Conservation (phyloP, 2,888 invertebrate species). For the Megaustenia siamemsis region DNA sequence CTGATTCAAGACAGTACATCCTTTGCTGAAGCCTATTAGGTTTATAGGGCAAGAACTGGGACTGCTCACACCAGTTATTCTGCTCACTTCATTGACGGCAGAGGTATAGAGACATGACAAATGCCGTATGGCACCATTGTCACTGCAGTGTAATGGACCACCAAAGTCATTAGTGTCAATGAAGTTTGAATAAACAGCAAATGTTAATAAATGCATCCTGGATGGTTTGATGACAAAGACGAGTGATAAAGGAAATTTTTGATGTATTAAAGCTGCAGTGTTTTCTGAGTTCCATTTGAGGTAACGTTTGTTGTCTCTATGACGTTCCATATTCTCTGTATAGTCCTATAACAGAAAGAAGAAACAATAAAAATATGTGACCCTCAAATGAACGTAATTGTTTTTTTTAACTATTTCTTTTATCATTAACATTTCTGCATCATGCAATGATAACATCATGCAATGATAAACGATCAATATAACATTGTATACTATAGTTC, state of each 20-base stretch:
- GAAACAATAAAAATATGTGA: too few relatives aligned
- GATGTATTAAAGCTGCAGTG: conserved; percentile 86
- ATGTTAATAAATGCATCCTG: conserved; percentile 90
- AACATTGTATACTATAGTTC: too few relatives aligned
- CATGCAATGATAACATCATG: too few relatives aligned
- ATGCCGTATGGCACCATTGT: conserved; percentile 84
- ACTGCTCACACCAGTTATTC: background rate
- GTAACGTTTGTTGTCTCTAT: conserved; percentile 88
- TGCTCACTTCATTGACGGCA: conserved; percentile 48
- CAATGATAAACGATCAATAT: too few relatives aligned
- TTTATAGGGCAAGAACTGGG: conserved; percentile 51
- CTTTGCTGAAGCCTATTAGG: conserved; percentile 94
- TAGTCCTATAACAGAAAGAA: conserved; percentile 85
- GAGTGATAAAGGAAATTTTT: conserved; percentile 84
- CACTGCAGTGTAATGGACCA: conserved; percentile 89
- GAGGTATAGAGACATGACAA: conserved; percentile 83
- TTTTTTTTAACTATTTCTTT: too few relatives aligned
- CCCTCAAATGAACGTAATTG: too few relatives aligned
- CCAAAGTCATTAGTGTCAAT: conserved; percentile 88
- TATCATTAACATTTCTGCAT: too few relatives aligned
- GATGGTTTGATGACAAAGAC: conserved; percentile 78
- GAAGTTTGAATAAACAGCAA: conserved; percentile 93
- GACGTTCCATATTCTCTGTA: conserved; percentile 89
- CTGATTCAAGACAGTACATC: conserved; percentile 95
- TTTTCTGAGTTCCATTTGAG: conserved; percentile 90